Base-by-base conservation (phyloP, 2,888 invertebrate genomes). In the Luperina testacea region DNA sequence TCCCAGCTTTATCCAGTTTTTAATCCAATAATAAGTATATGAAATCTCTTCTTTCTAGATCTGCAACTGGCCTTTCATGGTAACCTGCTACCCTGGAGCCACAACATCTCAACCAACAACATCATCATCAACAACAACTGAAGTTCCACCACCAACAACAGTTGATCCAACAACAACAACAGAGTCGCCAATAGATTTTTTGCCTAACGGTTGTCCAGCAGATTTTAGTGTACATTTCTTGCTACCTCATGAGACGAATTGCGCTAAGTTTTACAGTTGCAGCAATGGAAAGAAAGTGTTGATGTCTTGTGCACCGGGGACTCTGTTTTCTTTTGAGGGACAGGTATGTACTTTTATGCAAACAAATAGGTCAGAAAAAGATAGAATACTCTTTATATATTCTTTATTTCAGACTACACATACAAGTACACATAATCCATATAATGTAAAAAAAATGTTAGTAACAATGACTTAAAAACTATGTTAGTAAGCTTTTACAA, bases 261-360 rank as follows among this genome's bases (percentile, higher is more conserved):
- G 91, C 70, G 59, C 73, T 5, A 86, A 84, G 61, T 91, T 86
- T 78, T 91, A 91, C 27, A 80, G 81, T n/a, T 91, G 91, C 70
- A 82, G 77, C 20, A 71, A 84, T 70, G 91, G 91, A 59, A 38
- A 59, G 0, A 78, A 75, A 51, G 7, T 83, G 63, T 42, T 76
- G 20, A 81, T 75, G 75, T 2, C 73, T n/a, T 87, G 87, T 61
- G 48, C 83, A 0, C 69, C 83, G 0, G 87, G 87, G 0, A 83
- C 83, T 1, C n/a, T 71, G 24, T 87, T 80, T 24, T 64, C 80
- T 27, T 80, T 80, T 42, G 63, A 57, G 8, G 57, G 53, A 15
- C 80, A 80, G 68, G 80, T 80, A 53, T 4, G 27, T 69, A 32
- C 8, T 27, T 51, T 8, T 7, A 9, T 45, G n/a, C 4, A n/a